A percentile compares a stretch with the other conserved stretches of the same genome.
Conservation (phyloP, 2,797 vertebrate species). For the Sylvia borin region DNA sequence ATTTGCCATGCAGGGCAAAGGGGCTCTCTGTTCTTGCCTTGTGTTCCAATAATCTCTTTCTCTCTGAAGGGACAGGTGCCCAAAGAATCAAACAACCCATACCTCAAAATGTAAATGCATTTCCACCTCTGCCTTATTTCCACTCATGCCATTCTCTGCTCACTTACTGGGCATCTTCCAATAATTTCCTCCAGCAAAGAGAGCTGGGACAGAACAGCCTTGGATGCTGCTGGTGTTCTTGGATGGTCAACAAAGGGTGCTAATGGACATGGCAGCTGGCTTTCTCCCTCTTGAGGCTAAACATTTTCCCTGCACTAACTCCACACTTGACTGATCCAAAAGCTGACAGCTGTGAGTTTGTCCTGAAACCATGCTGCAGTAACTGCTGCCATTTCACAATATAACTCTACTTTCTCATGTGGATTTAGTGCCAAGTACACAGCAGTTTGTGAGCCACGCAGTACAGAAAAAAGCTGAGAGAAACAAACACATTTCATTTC, state of each 20-base stretch:
- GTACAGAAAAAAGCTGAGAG: not conserved
- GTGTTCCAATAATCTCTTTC: not conserved
- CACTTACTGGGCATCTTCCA: constrained; percentile 15
- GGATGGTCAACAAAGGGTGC: constrained; percentile 50
- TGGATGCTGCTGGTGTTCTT: not conserved
- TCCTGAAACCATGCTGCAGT: constrained; percentile 38
- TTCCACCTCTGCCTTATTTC: not conserved
- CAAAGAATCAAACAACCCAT: not conserved
- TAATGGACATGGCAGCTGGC: constrained; percentile 38
- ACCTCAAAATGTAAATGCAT: not conserved
- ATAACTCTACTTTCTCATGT: constrained; percentile 52
- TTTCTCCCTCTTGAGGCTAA: constrained; percentile 47
- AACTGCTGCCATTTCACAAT: constrained; percentile 51
- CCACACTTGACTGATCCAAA: constrained; percentile 59
- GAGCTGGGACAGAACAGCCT: constrained; percentile 29
- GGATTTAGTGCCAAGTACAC: constrained; percentile 14
- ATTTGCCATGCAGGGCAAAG: not conserved
- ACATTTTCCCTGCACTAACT: constrained; percentile 54
- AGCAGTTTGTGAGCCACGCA: constrained; percentile 16
- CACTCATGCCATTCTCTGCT: not conserved
- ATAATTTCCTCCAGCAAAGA: not conserved
- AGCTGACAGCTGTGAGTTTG: constrained; percentile 48
- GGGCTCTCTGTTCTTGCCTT: not conserved
- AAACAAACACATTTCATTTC: constrained; percentile 18
- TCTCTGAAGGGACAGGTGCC: not conserved